Evolutionary conservation across 2,113 vertebrate genomes (phyloP).

Genomic region (Alethe diademata): DNA sequence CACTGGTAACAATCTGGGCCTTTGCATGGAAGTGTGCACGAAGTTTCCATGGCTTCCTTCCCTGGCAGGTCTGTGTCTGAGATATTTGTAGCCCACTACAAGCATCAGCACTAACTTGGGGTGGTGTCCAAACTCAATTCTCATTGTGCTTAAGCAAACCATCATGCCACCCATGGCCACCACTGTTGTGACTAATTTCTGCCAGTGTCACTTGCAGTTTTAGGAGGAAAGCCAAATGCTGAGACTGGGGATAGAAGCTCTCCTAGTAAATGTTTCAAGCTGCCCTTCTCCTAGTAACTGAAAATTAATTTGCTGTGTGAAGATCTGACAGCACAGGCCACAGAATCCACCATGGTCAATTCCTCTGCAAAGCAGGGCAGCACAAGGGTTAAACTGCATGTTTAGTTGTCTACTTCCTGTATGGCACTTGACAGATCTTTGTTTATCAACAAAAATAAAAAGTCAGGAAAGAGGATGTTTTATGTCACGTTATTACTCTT

Average conservation of each 20-base stretch:
- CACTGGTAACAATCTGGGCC: neutral
- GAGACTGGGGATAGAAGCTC: neutral
- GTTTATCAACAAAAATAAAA: neutral
- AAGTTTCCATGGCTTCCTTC: neutral
- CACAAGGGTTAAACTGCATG: neutral
- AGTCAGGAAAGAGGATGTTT: neutral
- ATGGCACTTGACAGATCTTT: neutral
- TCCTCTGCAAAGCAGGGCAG: neutral
- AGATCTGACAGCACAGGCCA: neutral
- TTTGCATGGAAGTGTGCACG: neutral
- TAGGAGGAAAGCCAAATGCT: neutral
- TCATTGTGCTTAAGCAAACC: neutral
- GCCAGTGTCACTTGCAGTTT: neutral
- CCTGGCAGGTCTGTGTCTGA: neutral
- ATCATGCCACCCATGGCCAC: neutral
- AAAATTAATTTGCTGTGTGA: neutral
- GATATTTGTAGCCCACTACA: accelerated
- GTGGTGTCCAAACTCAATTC: neutral
- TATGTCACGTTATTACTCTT: neutral
- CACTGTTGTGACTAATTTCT: neutral
- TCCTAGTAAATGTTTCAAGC: neutral
- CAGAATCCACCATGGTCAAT: neutral
- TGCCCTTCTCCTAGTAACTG: neutral
- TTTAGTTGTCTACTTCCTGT: neutral
- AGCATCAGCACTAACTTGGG: accelerated